These are phyloP conservation scores for Aethina tumida DNA, from an alignment of 1,140 invertebrate species.

Conservation along the genomic window DNA sequence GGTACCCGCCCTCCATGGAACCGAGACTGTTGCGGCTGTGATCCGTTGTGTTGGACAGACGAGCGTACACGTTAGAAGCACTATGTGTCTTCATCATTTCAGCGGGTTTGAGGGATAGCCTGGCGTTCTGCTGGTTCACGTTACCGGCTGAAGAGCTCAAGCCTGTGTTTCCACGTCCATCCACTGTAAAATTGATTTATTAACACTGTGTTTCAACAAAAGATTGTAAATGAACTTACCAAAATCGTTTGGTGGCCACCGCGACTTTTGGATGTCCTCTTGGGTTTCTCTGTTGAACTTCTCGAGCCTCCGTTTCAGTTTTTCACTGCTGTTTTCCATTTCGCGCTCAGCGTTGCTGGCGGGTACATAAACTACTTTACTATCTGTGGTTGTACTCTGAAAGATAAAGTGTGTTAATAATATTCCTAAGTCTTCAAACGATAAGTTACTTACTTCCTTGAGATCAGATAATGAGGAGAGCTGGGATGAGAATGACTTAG, in stretches of 20 bases:
- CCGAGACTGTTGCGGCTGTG: conserved; percentile 26
- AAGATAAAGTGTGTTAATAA: conserved; percentile 5
- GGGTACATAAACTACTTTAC: conserved; percentile 19
- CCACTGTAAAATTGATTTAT: conserved; percentile 1
- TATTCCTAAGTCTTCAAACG: neutral
- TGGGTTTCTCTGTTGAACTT: conserved; percentile 62
- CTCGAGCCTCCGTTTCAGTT: conserved; percentile 40
- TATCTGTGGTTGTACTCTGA: conserved; percentile 21
- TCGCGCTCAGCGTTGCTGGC: conserved; percentile 30
- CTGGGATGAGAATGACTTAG: conserved; percentile 21
- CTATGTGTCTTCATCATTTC: conserved; percentile 30
- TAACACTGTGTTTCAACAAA: neutral
- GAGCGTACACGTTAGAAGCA: conserved; percentile 30
- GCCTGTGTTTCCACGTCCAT: too few species aligned
- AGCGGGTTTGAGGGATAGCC: conserved; percentile 14
- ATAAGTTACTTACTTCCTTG: conserved; percentile 26
- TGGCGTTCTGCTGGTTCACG: conserved; percentile 18
- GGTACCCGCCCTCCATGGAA: conserved; percentile 18
- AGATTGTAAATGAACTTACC: conserved; percentile 12
- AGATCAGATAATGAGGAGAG: conserved; percentile 21
- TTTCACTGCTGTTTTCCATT: conserved; percentile 18
- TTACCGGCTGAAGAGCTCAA: conserved; percentile 20
- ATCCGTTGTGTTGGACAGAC: conserved; percentile 12
- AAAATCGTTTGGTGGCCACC: conserved; percentile 24
- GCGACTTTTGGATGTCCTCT: conserved; percentile 51